Conservation (phyloP, 2,797 vertebrate species). For the Halcyon badia region DNA sequence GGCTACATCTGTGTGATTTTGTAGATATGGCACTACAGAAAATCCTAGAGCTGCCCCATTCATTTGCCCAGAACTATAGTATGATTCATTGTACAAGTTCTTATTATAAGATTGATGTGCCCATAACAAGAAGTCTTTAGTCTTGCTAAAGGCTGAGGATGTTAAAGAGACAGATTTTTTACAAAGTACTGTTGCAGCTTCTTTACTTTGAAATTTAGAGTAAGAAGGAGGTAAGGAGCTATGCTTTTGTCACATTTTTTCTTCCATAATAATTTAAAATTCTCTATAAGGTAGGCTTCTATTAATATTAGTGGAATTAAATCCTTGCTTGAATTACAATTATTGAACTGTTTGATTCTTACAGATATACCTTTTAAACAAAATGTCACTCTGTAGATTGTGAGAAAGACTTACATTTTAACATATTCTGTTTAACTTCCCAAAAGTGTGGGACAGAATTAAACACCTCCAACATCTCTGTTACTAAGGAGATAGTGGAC, state of each 20-base stretch:
- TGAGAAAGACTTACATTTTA: not conserved
- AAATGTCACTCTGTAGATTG: not conserved
- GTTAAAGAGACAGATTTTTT: not conserved
- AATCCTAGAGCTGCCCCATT: not conserved
- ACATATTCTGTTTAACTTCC: not conserved
- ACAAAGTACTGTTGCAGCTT: not conserved
- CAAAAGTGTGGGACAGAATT: not conserved
- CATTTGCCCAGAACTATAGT: not conserved
- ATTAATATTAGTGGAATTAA: not conserved
- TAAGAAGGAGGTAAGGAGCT: not conserved
- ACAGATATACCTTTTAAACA: not conserved
- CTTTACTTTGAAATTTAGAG: not conserved
- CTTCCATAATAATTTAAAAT: not conserved
- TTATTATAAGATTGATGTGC: not conserved
- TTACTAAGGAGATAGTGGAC: not conserved
- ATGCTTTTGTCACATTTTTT: not conserved
- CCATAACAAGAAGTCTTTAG: not conserved
- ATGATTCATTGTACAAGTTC: not conserved
- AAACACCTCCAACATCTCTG: not conserved
- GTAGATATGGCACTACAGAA: too few species aligned
- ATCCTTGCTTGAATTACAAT: not conserved
- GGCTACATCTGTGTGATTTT: not conserved
- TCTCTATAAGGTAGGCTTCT: not conserved
- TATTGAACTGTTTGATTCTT: not conserved
- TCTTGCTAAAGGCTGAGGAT: not conserved